A percentile compares a stretch with the other conserved stretches of the same genome.
phyloP scores from a whole-genome alignment of 2,888 invertebrate species.

The Cataglyphis rosenhaueri region DNA sequence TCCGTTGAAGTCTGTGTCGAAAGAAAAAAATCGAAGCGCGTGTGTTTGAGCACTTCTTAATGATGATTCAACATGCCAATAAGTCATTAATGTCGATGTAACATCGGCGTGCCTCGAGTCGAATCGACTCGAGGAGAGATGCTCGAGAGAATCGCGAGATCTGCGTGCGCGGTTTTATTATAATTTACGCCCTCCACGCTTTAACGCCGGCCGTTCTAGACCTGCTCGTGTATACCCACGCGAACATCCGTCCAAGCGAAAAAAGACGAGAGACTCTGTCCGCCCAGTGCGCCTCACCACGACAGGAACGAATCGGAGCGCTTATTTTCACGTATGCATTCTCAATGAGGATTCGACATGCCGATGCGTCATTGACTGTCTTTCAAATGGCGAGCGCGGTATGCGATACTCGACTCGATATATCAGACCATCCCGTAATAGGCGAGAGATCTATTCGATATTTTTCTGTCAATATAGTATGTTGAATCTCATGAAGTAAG shows the following conservation, averaged over 20 bases:
- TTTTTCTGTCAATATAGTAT: not conserved
- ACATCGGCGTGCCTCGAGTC: constrained; percentile 51
- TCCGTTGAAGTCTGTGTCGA: constrained; percentile 19
- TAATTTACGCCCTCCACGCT: constrained; percentile 58
- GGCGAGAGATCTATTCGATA: constrained; percentile 37
- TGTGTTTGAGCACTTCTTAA: constrained; percentile 58
- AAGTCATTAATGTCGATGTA: constrained; percentile 57
- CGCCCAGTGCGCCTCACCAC: constrained; percentile 36
- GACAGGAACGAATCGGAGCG: constrained; percentile 65
- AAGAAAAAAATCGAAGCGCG: constrained; percentile 52
- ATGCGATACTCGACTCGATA: constrained; percentile 54
- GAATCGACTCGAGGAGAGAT: constrained; percentile 1
- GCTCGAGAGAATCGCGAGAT: constrained; percentile 48
- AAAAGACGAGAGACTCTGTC: constrained; percentile 47
- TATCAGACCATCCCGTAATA: constrained; percentile 50
- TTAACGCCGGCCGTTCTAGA: constrained; percentile 17
- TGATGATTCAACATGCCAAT: constrained; percentile 73
- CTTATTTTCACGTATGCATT: constrained; percentile 63
- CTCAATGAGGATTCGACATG: constrained; percentile 72
- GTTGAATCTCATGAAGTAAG: not conserved
- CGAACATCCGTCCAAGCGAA: constrained; percentile 38
- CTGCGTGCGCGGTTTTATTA: constrained; percentile 56
- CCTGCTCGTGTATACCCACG: constrained; percentile 45
- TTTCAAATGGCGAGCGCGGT: constrained; percentile 63
- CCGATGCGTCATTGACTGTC: constrained; percentile 75